Evolutionary conservation across 2,113 vertebrate genomes (phyloP).

Genomic region (Neotoma lepida): DNA sequence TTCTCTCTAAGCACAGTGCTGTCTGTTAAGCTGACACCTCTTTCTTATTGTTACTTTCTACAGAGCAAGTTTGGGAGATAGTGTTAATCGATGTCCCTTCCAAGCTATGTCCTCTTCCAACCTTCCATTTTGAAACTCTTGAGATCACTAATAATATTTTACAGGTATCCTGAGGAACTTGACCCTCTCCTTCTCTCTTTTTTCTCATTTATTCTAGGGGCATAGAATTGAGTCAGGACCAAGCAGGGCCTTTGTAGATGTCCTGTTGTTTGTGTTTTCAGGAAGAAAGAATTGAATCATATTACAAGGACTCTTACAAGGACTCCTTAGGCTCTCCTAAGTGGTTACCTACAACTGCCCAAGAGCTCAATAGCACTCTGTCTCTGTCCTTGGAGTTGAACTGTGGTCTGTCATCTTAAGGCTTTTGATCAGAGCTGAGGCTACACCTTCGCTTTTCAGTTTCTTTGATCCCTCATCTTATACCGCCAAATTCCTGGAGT

Average conservation of each 20-base stretch:
- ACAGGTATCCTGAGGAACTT: neutral
- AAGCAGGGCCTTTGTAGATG: neutral
- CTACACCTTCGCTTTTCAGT: neutral
- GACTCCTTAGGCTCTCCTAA: neutral
- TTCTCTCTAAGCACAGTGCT: constrained; percentile 4
- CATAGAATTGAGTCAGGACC: neutral
- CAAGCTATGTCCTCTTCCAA: constrained; percentile 47
- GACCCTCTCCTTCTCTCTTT: neutral
- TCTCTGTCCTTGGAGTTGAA: neutral
- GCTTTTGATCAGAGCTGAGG: constrained; percentile 1
- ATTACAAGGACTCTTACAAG: neutral
- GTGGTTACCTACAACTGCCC: neutral
- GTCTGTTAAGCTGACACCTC: neutral
- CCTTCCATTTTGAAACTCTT: neutral
- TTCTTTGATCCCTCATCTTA: constrained; percentile 12
- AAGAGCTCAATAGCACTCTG: constrained; percentile 1
- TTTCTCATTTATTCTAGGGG: constrained; percentile 36
- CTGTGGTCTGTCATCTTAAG: neutral
- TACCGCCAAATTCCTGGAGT: neutral
- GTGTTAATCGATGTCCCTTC: neutral
- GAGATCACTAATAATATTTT: constrained; percentile 37
- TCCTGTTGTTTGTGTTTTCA: neutral
- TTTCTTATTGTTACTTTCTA: constrained; percentile 5
- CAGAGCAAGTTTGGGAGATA: neutral
- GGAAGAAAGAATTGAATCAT: neutral